Conservation (phyloP, 2,888 invertebrate species). For the Aphidoletes aphidimyza region DNA sequence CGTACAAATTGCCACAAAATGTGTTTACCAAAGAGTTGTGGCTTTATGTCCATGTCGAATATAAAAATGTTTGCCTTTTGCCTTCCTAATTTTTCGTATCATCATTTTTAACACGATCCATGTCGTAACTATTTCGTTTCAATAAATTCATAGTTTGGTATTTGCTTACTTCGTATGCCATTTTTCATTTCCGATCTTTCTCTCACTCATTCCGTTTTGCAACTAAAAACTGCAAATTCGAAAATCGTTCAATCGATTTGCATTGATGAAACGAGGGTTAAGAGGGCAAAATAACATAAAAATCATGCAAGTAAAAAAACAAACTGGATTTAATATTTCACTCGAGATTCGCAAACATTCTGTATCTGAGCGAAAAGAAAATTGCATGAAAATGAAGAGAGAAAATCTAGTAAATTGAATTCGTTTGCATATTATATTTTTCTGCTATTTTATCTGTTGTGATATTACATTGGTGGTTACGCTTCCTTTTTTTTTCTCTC, state of each 20-base stretch:
- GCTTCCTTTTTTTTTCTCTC: neutral
- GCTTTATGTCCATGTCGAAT: neutral
- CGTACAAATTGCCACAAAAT: no score
- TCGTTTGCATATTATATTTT: constrained; percentile 37
- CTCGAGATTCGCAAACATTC: neutral
- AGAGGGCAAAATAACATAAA: no score
- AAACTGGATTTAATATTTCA: constrained; percentile 28
- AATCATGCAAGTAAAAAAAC: neutral
- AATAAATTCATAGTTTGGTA: neutral
- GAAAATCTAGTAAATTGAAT: constrained; percentile 38
- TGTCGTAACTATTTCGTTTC: neutral
- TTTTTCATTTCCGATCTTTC: no score
- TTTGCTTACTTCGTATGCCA: neutral
- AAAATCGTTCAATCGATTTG: neutral
- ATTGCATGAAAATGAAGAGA: neutral
- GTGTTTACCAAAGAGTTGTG: no score
- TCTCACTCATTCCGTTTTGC: neutral
- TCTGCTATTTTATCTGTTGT: neutral
- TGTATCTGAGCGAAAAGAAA: neutral
- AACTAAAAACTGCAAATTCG: neutral
- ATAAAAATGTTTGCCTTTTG: neutral
- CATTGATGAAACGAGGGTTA: neutral
- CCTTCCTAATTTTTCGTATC: neutral
- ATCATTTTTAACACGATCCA: neutral
- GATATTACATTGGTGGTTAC: constrained; percentile 9